Base-by-base conservation (phyloP, 2,888 invertebrate species). In the Andrena fulva region DNA sequence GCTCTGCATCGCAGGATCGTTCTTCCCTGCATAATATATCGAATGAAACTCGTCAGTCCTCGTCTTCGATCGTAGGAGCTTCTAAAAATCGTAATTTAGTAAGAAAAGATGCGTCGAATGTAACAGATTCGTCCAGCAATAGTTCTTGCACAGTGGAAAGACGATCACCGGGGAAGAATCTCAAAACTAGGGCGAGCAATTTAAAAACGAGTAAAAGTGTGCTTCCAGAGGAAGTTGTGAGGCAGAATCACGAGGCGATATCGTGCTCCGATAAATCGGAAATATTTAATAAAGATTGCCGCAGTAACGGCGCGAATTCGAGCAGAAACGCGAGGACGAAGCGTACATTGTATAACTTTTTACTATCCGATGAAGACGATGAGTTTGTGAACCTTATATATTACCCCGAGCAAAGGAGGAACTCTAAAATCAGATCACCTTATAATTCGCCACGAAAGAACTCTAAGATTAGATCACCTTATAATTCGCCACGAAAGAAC, bases 281-380 rank as follows among this genome's bases (percentile, higher is more conserved):
- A 56, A 6, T 8, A 42, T 1, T 50, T 27, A 5, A 5, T 20
- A 4, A 33, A 24, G 20, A 4, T 60, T 35, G 1, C 1, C 0
- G 1, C 0, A 35, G 48, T 3, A 60, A 31, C 60, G 0, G n/a
- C 16, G 4, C 5, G 12, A 0, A 2, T 31, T 33, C 0, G 20
- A n/a, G 12, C 6, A 69, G 24, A 4, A 5, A 4, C 1, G 27
- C 31, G 20, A 31, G 8, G 2, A 31, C 10, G 1, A 31, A 27
- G 1, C 12, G 2, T 1, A 0, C 10, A 48, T 20, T 12, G 4
- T 1, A 20, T 16, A 6, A 20, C 0, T 1, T 29, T n/a, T 2
- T 62, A 4, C 66, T 64, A 2, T 85, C 76, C 0, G 88, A 86
- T 0, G 76, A 81, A 20, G 68, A 79, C 2, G 31, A 76, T 27